Base-by-base conservation (phyloP, 2,888 invertebrate genomes). In the Gandaritis pyraliata region DNA sequence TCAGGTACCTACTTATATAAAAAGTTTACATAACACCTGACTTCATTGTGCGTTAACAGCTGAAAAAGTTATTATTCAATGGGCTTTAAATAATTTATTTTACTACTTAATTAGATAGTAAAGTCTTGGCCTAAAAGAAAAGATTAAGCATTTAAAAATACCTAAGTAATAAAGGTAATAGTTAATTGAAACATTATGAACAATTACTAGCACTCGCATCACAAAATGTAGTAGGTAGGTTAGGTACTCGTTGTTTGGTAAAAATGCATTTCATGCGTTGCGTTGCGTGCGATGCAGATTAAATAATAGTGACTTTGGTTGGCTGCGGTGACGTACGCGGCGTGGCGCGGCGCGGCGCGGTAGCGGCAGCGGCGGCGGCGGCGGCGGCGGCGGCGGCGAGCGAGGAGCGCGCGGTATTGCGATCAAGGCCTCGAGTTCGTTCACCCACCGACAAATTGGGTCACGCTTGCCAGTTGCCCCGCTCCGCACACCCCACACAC, bases 391-490 rank as follows among this genome's bases (percentile, higher is more conserved):
- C 66, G 72, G 73, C 72, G 71, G 71, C 61, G 73, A 65, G 75
- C 69, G 71, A 71, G 70, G 70, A 72, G 72, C 75, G 79, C 78
- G 75, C 82, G 76, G 85, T 87, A 92, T 91, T 91, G 92, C 92
- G 92, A 92, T 90, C 92, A 92, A 91, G 92, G 92, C 91, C 91
- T 75, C 82, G 79, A 83, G 92, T 88, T 91, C 91, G 90, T 92
- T 90, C 89, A 90, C 91, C 91, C 86, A 78, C 73, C 70, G 67
- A 77, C 87, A 91, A 46, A 90, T 85, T 90, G 78, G 91, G 91
- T 90, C 90, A 88, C 84, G 85, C 87, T 81, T 79, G 79, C 78
- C 81, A 58, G 59, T 59, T 52, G 78, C 80, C 78, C 77, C 82
- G 78, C 84, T 72, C 81, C 79, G 76, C 83, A 72, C 80, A 78